Conservation (phyloP, 2,113 vertebrate species). For the Zeus faber region DNA sequence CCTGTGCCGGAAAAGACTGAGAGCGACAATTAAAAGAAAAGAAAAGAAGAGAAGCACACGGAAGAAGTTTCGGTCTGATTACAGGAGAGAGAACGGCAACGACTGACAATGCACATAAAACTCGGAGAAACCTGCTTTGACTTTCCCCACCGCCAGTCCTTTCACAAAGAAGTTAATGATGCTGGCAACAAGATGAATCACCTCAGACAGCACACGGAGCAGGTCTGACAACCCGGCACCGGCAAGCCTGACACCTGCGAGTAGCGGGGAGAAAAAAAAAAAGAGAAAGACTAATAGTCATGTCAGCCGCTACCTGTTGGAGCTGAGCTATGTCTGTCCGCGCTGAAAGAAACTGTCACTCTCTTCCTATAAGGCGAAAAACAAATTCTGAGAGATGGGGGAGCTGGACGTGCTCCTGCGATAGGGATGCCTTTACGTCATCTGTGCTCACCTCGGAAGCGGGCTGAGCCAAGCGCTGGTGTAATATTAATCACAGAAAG, state of each 20-base stretch:
- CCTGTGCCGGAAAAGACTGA: conserved; percentile 8
- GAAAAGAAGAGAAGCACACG: conserved; percentile 13
- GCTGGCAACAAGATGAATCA: conserved; percentile 96
- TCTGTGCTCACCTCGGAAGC: conserved; percentile 30
- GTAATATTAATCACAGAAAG: too few relatives aligned
- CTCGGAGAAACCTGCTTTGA: conserved; percentile 80
- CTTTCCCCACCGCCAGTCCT: conserved; percentile 85
- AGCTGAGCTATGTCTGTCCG: conserved; percentile 70
- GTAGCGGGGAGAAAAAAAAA: too few relatives aligned
- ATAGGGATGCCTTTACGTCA: conserved; percentile 43
- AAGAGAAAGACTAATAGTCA: conserved; percentile 76
- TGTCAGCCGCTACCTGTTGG: conserved; percentile 74
- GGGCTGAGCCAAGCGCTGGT: conserved; percentile 24
- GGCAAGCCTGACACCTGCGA: conserved; percentile 82
- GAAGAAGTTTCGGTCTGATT: conserved; percentile 78
- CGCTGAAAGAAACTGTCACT: conserved; percentile 59
- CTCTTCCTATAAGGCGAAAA: conserved; percentile 43
- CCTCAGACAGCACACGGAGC: conserved; percentile 89
- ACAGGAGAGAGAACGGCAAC: conserved; percentile 68
- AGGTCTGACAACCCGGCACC: conserved; percentile 82
- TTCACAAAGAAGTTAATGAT: conserved; percentile 89
- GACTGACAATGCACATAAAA: conserved; percentile 81
- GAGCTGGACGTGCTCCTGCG: conserved; percentile 41
- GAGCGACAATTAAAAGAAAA: conserved; percentile 28
- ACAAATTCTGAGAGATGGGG: conserved; percentile 46